These are phyloP conservation scores for Choristoneura fumiferana DNA, from an alignment of 1,140 invertebrate genomes.

Conservation along the genomic window DNA sequence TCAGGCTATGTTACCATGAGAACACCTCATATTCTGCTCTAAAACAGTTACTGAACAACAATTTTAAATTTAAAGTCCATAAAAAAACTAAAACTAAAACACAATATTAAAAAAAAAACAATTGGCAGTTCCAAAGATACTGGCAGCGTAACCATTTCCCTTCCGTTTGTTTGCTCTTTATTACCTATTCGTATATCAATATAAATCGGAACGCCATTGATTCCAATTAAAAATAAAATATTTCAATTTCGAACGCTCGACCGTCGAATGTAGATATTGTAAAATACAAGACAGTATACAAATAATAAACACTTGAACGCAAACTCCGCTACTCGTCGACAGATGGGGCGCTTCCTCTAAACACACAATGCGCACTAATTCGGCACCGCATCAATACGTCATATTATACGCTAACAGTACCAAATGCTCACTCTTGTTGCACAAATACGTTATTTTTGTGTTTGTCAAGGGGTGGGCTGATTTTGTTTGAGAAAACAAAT, in stretches of 20 bases:
- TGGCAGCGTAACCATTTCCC: too few relatives aligned
- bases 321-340: constrained; percentile 24
- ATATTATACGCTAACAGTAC: constrained; percentile 40
- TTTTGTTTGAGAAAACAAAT: constrained; percentile 6
- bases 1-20: too few relatives aligned
- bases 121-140: too few relatives aligned
- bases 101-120: too few relatives aligned
- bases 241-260: neutral
- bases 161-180: too few relatives aligned
- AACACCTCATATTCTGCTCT: too few relatives aligned
- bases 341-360: constrained; percentile 53
- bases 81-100: too few relatives aligned
- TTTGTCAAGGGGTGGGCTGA: neutral
- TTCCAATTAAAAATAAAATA: constrained; percentile 12
- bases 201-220: too few relatives aligned
- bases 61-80: too few relatives aligned
- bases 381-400: constrained; percentile 47
- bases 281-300: constrained; percentile 6
- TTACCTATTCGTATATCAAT: too few relatives aligned
- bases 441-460: constrained; percentile 38
- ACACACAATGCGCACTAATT: constrained; percentile 67
- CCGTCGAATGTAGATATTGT: too few relatives aligned
- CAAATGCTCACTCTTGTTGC: constrained; percentile 52
- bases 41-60: too few relatives aligned
- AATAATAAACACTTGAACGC: constrained; percentile 29